A percentile compares a stretch with the other conserved stretches of the same genome.
phyloP scores from a whole-genome alignment of 2,888 invertebrate genomes.

The Eristalis pertinax region DNA sequence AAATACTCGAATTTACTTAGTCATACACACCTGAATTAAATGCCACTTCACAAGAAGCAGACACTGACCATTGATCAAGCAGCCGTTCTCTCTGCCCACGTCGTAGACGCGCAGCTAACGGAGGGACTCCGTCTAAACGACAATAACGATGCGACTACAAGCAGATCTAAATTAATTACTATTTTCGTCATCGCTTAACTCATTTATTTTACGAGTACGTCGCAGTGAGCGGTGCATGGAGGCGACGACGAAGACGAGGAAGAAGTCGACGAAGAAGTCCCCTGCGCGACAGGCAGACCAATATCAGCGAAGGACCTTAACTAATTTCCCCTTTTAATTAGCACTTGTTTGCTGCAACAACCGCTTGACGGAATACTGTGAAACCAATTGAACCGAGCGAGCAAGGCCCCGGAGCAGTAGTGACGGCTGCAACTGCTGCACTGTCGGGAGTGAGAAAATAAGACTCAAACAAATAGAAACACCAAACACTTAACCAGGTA shows the following conservation, averaged over 20 bases:
- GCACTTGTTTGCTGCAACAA: slow-evolving; percentile 46
- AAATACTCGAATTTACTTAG: slow-evolving; percentile 44
- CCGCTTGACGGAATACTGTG: slow-evolving; percentile 19
- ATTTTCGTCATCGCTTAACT: slow-evolving; percentile 63
- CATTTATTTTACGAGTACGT: slow-evolving; percentile 26
- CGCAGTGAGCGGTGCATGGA: no score
- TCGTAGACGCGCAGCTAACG: not conserved
- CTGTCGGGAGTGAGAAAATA: slow-evolving; percentile 53
- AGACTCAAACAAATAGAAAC: slow-evolving; percentile 63
- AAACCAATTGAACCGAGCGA: not conserved
- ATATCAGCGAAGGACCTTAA: slow-evolving; percentile 17
- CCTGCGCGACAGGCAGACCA: not conserved
- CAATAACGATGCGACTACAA: slow-evolving; percentile 35
- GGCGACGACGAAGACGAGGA: no score
- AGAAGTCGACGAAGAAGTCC: no score
- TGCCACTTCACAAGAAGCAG: slow-evolving; percentile 23
- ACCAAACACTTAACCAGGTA: slow-evolving; percentile 67
- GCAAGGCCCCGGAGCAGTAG: no score
- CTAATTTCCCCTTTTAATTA: slow-evolving; percentile 64
- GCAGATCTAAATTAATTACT: slow-evolving; percentile 63
- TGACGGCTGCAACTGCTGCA: not conserved
- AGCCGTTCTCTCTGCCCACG: slow-evolving; percentile 33
- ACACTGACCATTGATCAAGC: slow-evolving; percentile 59
- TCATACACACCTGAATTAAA: slow-evolving; percentile 40
- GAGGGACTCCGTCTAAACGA: slow-evolving; percentile 4